A percentile compares a stretch with the other conserved stretches of the same genome.
phyloP scores from a whole-genome alignment of 2,888 invertebrate genomes.

The Xestia ashworthii region DNA sequence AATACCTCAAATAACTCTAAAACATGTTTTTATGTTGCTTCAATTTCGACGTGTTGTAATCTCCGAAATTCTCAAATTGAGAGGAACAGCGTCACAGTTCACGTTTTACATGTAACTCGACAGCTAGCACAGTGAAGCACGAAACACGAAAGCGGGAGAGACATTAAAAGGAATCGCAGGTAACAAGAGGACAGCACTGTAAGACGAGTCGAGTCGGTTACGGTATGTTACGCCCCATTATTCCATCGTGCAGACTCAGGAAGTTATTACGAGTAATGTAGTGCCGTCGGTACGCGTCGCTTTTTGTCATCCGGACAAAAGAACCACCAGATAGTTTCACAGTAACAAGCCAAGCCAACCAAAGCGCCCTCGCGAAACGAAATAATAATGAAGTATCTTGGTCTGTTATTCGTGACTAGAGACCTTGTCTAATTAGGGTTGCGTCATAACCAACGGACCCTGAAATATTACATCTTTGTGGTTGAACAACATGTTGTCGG shows the following conservation, averaged over 20 bases:
- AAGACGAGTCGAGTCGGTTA: slow-evolving; percentile 71
- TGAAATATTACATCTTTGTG: slow-evolving; percentile 61
- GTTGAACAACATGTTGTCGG: slow-evolving; percentile 47
- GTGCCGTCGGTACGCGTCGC: slow-evolving; percentile 75
- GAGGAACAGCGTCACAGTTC: slow-evolving; percentile 3
- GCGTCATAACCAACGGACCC: slow-evolving; percentile 55
- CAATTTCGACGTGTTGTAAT: neutral
- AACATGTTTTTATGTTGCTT: neutral
- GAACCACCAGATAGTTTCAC: slow-evolving; percentile 78
- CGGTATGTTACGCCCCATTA: slow-evolving; percentile 78
- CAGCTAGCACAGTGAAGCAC: slow-evolving; percentile 27
- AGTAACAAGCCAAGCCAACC: slow-evolving; percentile 71
- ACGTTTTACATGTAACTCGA: slow-evolving; percentile 48
- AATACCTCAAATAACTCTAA: neutral
- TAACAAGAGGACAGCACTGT: slow-evolving; percentile 71
- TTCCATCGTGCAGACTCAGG: slow-evolving; percentile 77
- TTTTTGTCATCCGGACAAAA: slow-evolving; percentile 82
- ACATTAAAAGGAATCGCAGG: slow-evolving; percentile 72
- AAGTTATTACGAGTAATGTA: slow-evolving; percentile 85
- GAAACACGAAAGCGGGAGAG: slow-evolving; percentile 50
- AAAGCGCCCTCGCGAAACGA: slow-evolving; percentile 62
- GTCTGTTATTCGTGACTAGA: slow-evolving; percentile 62
- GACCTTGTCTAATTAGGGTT: slow-evolving; percentile 63
- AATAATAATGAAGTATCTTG: slow-evolving; percentile 66
- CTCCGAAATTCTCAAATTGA: slow-evolving; percentile 19